Percentiles rank a stretch among this genome's conserved stretches.
Conservation (phyloP, 30 jellyfish, hydroid and myxozoan species). For the Pelagia noctiluca region DNA sequence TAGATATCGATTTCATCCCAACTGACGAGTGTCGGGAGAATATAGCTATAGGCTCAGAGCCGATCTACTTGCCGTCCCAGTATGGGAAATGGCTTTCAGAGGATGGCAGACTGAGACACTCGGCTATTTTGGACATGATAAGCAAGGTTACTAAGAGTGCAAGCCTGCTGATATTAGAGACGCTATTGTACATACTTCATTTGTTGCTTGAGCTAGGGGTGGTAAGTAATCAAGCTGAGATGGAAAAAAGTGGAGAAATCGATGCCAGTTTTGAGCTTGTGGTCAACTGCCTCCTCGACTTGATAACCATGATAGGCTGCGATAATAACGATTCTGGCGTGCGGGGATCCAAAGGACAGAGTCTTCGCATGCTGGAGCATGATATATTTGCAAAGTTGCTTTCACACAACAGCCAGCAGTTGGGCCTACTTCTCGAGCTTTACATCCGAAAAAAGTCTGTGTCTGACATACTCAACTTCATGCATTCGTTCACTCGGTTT, state of each 20-base stretch:
- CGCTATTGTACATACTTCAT: constrained; percentile 51
- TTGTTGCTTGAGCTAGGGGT: constrained; percentile 50
- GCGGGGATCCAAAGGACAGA: constrained; percentile 84
- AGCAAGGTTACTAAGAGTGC: constrained; percentile 39
- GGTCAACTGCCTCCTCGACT: constrained; percentile 54
- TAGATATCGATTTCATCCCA: not conserved
- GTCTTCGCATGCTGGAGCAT: constrained; percentile 64
- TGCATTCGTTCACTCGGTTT: constrained; percentile 62
- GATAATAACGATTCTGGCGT: constrained; percentile 68
- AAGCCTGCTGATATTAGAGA: constrained; percentile 41
- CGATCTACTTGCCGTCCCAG: constrained; percentile 32
- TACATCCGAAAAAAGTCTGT: constrained; percentile 30
- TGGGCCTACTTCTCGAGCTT: constrained; percentile 30
- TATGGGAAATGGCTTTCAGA: constrained; percentile 49
- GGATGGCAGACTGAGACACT: constrained; percentile 31
- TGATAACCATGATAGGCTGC: constrained; percentile 83
- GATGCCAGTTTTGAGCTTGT: constrained; percentile 43
- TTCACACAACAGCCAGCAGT: constrained; percentile 18
- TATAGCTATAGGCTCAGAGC: constrained; percentile 4
- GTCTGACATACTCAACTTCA: constrained; percentile 18
- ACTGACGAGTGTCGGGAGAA: not conserved
- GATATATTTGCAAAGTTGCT: constrained; percentile 52
- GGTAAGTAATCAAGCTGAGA: not conserved
- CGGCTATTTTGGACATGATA: constrained; percentile 34
- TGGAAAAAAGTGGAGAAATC: not conserved